These are phyloP conservation scores for Chondrosia reniformis DNA, from an alignment of 37 sponge, comb jelly and placozoan genomes.

Conservation along the genomic window DNA sequence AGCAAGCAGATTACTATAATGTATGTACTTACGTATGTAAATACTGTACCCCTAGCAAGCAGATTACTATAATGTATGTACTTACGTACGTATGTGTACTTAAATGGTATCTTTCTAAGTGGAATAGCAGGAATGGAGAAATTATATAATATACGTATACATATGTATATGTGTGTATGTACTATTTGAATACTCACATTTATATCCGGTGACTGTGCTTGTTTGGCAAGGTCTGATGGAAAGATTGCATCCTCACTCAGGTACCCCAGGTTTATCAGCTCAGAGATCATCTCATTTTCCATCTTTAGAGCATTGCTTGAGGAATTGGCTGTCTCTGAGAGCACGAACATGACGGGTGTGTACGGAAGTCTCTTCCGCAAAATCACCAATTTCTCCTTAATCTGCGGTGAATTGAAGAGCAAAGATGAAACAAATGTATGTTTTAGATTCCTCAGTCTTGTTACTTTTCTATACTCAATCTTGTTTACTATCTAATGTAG, in stretches of 20 bases:
- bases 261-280: not conserved
- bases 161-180: not conserved
- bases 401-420: not conserved
- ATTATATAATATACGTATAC: not conserved
- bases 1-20: no score
- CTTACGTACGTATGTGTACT: no score
- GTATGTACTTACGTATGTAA: no score
- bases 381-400: not conserved
- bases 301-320: not conserved
- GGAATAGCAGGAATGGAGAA: no score
- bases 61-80: no score
- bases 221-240: not conserved
- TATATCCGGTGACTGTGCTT: slow-evolving; percentile 8
- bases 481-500: no score
- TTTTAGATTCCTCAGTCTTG: no score
- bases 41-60: no score
- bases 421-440: no score
- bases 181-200: not conserved
- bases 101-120: no score
- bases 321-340: not conserved
- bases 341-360: slow-evolving; percentile 12
- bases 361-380: not conserved
- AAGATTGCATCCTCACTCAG: slow-evolving; percentile 22
- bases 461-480: no score
- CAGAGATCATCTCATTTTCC: not conserved